Evolutionary conservation across 2,113 vertebrate genomes (phyloP), one percentile per base, ranked within the genome.

Genomic region (Erinaceus europaeus): DNA sequence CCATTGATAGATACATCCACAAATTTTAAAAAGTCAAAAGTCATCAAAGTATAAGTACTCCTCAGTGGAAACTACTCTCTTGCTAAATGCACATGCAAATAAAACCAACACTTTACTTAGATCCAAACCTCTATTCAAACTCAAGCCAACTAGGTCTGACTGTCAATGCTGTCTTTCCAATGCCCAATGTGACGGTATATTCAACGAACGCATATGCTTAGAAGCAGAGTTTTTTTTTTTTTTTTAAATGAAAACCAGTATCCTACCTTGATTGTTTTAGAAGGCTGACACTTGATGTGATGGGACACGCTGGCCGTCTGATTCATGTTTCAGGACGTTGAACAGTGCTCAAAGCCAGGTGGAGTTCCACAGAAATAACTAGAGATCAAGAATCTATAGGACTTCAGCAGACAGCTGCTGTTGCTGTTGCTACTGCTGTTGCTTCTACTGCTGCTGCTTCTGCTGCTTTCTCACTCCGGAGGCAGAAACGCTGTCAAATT

Each of bases 221-320:
- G 38, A 91, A 48, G 32, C 89, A 6, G 72, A 32, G 9, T n/a
- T n/a, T n/a, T n/a, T n/a, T n/a, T n/a, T n/a, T n/a, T n/a, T n/a
- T n/a, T n/a, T n/a, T n/a, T n/a, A 5, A 36, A 89, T 42, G 12
- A 38, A 91, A 85, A 85, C 23, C 55, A 32, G 72, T 29, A 57
- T 83, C 96, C 94, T 97, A 98, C 98, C 98, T 98, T 98, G 94
- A 98, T 97, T 62, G 94, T 78, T 90, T 98, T 98, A 1, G 98
- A 93, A 40, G 98, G 95, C 84, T 98, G 98, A 93, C 98, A 98
- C 93, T 98, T 98, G 75, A 98, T 98, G 64, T 98, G 98, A 94
- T 98, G 98, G 90, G 98, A 98, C 52, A 98, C 98, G 36, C 96
- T 97, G 90, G 98, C 98, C 53, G 98, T 98, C 95, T 98, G 98